Conservation (phyloP, 2,113 vertebrate species). For the Lonchura striata region DNA sequence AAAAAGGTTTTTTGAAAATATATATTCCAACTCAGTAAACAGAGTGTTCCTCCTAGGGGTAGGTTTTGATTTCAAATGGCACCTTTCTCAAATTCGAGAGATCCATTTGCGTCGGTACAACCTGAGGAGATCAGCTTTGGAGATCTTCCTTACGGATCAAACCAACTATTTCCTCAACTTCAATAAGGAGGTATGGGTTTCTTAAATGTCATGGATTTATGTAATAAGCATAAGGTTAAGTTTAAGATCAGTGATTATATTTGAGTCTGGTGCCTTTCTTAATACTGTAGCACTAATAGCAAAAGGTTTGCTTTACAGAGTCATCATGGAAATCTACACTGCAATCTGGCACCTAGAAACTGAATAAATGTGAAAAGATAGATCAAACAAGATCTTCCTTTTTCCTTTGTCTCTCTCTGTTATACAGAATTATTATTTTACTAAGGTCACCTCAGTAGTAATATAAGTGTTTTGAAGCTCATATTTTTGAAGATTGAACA, state of each 20-base stretch:
- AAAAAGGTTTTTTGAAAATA: fast-evolving
- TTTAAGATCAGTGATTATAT: not conserved
- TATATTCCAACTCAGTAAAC: not conserved
- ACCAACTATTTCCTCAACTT: conserved; percentile 98
- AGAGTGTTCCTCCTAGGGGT: conserved; percentile 75
- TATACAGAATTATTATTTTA: not conserved
- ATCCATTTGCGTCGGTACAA: conserved; percentile 94
- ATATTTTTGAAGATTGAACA: not conserved
- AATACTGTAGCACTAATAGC: not conserved
- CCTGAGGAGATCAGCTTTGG: conserved; percentile 91
- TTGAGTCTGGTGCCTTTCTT: not conserved
- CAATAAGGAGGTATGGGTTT: conserved; percentile 86
- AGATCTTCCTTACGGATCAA: conserved; percentile 97
- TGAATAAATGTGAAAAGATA: not conserved
- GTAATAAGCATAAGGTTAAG: not conserved
- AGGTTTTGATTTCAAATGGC: conserved; percentile 97
- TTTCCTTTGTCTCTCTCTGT: not conserved
- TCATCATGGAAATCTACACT: not conserved
- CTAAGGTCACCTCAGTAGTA: not conserved
- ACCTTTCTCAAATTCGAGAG: conserved; percentile 91
- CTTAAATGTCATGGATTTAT: not conserved
- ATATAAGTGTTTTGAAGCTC: not conserved
- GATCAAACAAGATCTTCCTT: not conserved
- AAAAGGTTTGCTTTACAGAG: not conserved
- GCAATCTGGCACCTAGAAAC: not conserved